Evolutionary conservation across 2,888 invertebrate species (phyloP), one percentile per base, ranked within the genome.

Genomic region (Bugula neritina): DNA sequence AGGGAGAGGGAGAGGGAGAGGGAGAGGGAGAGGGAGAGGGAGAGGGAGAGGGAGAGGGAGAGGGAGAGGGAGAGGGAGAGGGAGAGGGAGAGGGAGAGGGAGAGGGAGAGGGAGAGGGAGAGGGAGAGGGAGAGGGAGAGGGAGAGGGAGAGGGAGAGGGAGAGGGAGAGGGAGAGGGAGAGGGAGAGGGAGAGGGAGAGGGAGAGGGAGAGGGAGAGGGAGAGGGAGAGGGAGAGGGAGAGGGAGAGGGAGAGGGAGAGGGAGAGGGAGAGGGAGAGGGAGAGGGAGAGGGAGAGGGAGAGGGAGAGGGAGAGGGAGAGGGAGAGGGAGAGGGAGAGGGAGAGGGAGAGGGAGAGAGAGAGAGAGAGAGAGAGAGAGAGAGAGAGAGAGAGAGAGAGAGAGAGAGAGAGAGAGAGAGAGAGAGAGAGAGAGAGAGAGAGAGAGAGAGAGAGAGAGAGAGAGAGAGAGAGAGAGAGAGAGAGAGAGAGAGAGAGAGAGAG

Each of bases 1-100:
- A 52, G 52, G 52, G 52, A 52, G 52, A 52, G 52, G 52, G 52
- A 52, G 52, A 52, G 52, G 52, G 52, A 52, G 52, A 52, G 52
- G 52, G 52, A 52, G 52, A 52, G 52, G 52, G 52, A 52, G 52
- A 52, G 52, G 52, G 52, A 52, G 52, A 52, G 52, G 52, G 52
- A 21, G 52, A 52, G 52, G 52, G 52, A 21, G 52, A 52, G 52
- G 52, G 52, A 21, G 52, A 52, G 52, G 52, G 52, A 52, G 52
- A 52, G 10, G 52, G 52, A 52, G 52, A 52, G 10, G 52, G 52
- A 52, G 52, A 52, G 10, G 52, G 52, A 52, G 52, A 52, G 52
- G 52, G 52, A 52, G 52, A 52, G 52, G 52, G 52, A 52, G 52
- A 52, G 52, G 52, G 10, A n/a, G 23, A 23, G 13, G n/a, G 10